Base-by-base conservation (phyloP, 2,113 vertebrate species). In the Brachirus orientalis region DNA sequence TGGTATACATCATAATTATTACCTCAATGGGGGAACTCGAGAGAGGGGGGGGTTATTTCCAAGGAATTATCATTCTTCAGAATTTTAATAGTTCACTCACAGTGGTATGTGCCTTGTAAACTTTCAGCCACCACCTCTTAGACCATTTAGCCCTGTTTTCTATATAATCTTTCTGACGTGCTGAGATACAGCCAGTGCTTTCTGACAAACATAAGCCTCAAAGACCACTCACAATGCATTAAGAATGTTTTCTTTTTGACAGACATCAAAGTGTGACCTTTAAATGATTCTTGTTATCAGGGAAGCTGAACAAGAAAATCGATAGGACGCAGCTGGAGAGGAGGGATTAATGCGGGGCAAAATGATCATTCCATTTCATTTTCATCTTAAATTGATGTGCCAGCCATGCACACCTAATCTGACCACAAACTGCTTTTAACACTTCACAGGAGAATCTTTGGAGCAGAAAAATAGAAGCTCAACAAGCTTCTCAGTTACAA, bases 361-460 rank as follows among this genome's bases (percentile, higher is more conserved):
- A 92, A 90, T 92, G 91, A 92, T 92, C 89, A 93, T 92, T 89
- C 90, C 85, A 88, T 92, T 93, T 91, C 82, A 91, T 90, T 92
- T 92, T 89, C 89, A 84, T 88, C 85, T 59, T 77, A 88, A 91
- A 89, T 89, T 83, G 89, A 92, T 88, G 86, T 80, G 87, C 75
- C 82, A 38, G 87, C 83, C 84, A 38, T 74, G 78, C 73, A 80
- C 86, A 83, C 86, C 83, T 88, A 87, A 77, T 83, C 86, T 71
- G 77, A 84, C 79, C 83, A 63, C 88, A 86, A 80, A 80, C 79
- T 77, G 84, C 84, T 81, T 86, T 90, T 76, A 89, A 85, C 81
- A 88, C 84, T 82, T 82, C 82, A 82, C 66, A 77, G 67, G 52
- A 75, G 64, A 63, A 79, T 56, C 68, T 63, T 79, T 58, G 68